Percentiles rank a stretch among this genome's conserved stretches.
Evolutionary conservation across 2,113 vertebrate genomes (phyloP).

Genomic region (Caloenas nicobarica): DNA sequence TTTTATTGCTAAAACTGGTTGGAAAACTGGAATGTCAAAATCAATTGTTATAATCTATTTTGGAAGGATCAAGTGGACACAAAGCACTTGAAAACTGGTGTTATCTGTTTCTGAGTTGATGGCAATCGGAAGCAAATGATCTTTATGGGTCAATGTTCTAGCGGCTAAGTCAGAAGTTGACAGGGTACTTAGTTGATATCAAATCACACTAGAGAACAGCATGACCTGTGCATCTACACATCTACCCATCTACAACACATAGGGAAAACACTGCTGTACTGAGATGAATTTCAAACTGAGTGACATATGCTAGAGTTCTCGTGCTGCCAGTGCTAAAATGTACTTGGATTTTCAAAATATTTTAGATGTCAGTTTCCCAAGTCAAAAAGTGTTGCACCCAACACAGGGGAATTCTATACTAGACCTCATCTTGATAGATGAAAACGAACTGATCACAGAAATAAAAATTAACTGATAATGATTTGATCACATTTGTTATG

Average conservation of each 20-base stretch:
- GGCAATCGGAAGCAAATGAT: conserved; percentile 29
- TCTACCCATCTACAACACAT: background rate
- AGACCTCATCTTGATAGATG: conserved; percentile 17
- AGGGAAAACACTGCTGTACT: background rate
- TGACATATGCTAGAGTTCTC: background rate
- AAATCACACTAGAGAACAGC: conserved; percentile 40
- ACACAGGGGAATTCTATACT: background rate
- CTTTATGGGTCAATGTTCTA: conserved; percentile 39
- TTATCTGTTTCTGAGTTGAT: conserved; percentile 30
- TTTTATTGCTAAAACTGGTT: conserved; percentile 22
- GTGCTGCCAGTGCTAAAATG: background rate
- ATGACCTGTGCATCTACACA: conserved; percentile 21
- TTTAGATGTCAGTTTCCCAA: conserved; percentile 8
- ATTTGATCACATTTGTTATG: conserved; percentile 8
- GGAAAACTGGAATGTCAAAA: conserved; percentile 27
- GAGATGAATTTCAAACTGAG: background rate
- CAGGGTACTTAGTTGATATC: conserved; percentile 55
- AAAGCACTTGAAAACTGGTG: conserved; percentile 38
- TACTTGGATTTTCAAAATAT: conserved; percentile 37
- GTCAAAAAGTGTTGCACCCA: background rate
- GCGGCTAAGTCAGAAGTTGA: conserved; percentile 33
- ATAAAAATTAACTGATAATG: conserved; percentile 9
- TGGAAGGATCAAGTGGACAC: conserved; percentile 48
- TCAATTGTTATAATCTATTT: conserved; percentile 33
- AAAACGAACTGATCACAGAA: conserved; percentile 40